Base-by-base conservation (phyloP, 2,113 vertebrate genomes). In the Hiodon tergisus region DNA sequence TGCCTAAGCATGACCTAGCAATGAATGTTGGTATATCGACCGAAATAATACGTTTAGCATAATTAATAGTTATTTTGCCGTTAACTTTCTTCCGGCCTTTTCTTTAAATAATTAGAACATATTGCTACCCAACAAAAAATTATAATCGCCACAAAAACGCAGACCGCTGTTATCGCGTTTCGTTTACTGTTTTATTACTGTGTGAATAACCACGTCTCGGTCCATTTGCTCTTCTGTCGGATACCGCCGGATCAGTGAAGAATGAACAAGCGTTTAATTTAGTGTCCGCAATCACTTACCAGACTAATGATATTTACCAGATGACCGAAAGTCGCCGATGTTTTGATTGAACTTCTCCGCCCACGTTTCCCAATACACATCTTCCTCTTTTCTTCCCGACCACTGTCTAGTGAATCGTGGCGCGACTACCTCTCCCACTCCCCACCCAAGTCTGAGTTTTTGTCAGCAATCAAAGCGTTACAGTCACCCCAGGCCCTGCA, bases 351-450 rank as follows among this genome's bases (percentile, higher is more conserved):
- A 67, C 54, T 13, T 6, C 52, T 17, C 55, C 51, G 62, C 55
- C 63, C 66, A 3, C 51, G 57, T 51, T 60, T n/a, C n/a, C 51
- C 13, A 77, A 77, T 77, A 77, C 72, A 74, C 72, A 70, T 74
- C n/a, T 60, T 46, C 51, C 6, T 31, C 2, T 31, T 2, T 11
- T 2, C 72, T n/a, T 3, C 5, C 50, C 50, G 51, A 54, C 51
- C n/a, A 1, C 71, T 61, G 50, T 65, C 60, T 52, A 6, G n/a
- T 52, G 13, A 47, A 62, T 57, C 57, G 58, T 48, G 47, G 70
- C 55, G 55, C 46, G 57, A 48, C 51, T 14, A 62, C 58, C 55
- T 48, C 14, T 50, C 47, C 47, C 55, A 14, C n/a, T 61, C 48
- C 50, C 59, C 14, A 55, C 52, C 68, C n/a, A 54, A 54, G 51